A percentile compares a stretch with the other conserved stretches of the same genome.
Evolutionary conservation across 2,797 vertebrate species (phyloP).

Genomic region (Pipistrellus nathusii): DNA sequence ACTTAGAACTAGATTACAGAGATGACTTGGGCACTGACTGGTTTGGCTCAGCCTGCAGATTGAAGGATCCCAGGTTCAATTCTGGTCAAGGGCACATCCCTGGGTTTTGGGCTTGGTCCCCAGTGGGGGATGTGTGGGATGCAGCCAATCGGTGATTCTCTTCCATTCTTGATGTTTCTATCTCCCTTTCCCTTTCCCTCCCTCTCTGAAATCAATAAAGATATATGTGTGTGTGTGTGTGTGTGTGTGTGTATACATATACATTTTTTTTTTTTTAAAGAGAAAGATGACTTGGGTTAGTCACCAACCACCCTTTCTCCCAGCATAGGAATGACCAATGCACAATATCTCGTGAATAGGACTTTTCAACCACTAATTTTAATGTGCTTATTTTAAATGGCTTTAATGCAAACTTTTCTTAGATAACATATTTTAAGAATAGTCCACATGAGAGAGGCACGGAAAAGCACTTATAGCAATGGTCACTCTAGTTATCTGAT

Average conservation of each 20-base stretch:
- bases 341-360: background rate
- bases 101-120: no score
- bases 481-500: background rate
- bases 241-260: no score
- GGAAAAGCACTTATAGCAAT: background rate
- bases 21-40: background rate
- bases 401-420: background rate
- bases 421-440: background rate
- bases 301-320: background rate
- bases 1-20: background rate
- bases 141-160: no score
- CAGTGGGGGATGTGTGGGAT: no score
- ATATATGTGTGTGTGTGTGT: no score
- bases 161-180: no score
- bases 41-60: no score
- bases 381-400: background rate
- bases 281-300: background rate
- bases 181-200: no score
- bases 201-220: no score
- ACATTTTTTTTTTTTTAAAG: no score
- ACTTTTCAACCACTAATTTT: background rate
- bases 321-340: background rate
- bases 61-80: no score
- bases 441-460: background rate
- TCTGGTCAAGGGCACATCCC: no score